Conservation (phyloP, 2,888 invertebrate species). For the Drosophila multiciliata region DNA sequence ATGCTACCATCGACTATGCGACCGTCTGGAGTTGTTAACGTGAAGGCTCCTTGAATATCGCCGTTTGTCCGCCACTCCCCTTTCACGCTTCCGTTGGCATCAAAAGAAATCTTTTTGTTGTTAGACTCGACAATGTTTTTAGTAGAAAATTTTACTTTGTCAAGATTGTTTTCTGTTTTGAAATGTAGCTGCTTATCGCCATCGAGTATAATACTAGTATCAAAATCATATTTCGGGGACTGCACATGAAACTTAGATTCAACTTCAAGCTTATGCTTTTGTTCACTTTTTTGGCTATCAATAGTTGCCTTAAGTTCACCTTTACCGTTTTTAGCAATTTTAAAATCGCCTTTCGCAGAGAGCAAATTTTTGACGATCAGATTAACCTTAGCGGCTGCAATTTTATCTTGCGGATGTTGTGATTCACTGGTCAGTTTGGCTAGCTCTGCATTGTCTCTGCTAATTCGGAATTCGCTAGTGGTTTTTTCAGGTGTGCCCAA, state of each 20-base stretch:
- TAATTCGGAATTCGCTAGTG: constrained; percentile 83
- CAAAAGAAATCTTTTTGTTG: constrained; percentile 85
- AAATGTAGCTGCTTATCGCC: constrained; percentile 89
- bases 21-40: constrained; percentile 66
- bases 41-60: constrained; percentile 73
- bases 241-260: constrained; percentile 88
- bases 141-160: constrained; percentile 86
- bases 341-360: constrained; percentile 88
- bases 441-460: constrained; percentile 77
- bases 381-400: constrained; percentile 85
- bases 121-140: constrained; percentile 87
- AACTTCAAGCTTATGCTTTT: constrained; percentile 88
- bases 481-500: constrained; percentile 83
- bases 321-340: constrained; percentile 87
- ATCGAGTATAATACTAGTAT: constrained; percentile 88
- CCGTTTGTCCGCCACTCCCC: constrained; percentile 79
- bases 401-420: constrained; percentile 81
- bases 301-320: constrained; percentile 86
- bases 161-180: constrained; percentile 87
- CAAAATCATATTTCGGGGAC: constrained; percentile 87
- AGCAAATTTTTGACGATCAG: constrained; percentile 88
- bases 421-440: constrained; percentile 73
- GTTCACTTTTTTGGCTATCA: constrained; percentile 85
- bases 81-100: constrained; percentile 69
- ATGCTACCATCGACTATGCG: constrained; percentile 83